A percentile compares a stretch with the other conserved stretches of the same genome.
phyloP scores from a whole-genome alignment of 2,888 invertebrate species.

The Rhingia campestris region DNA sequence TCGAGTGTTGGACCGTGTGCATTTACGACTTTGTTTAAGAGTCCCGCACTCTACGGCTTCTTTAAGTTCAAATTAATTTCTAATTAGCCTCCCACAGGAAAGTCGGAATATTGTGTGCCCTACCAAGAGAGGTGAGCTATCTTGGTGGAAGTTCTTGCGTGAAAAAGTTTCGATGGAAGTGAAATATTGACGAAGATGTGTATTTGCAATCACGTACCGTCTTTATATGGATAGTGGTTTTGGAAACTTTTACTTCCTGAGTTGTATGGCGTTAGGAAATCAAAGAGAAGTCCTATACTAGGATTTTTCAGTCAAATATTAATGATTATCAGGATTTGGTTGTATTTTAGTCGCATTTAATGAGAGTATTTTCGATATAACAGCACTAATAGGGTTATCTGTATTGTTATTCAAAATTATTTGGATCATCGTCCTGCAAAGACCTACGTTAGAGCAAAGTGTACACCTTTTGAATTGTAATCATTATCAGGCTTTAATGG shows the following conservation, averaged over 20 bases:
- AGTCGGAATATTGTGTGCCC: slow-evolving; percentile 14
- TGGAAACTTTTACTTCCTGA: slow-evolving; percentile 33
- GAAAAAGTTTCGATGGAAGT: slow-evolving; percentile 24
- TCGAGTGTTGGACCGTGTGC: slow-evolving; percentile 27
- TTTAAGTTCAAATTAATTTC: slow-evolving; percentile 62
- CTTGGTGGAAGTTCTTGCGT: slow-evolving; percentile 15
- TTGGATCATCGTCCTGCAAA: no score
- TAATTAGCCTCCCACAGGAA: slow-evolving; percentile 68
- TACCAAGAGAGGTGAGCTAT: neutral
- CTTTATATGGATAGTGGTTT: slow-evolving; percentile 26
- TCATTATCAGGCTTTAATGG: no score
- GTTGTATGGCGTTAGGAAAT: neutral
- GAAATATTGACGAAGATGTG: slow-evolving; percentile 14
- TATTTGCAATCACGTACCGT: slow-evolving; percentile 8
- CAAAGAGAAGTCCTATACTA: no score
- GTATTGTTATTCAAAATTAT: no score
- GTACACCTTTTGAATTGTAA: no score
- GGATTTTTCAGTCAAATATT: no score
- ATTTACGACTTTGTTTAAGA: slow-evolving; percentile 9
- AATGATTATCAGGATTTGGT: no score
- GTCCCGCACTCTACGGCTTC: slow-evolving; percentile 32
- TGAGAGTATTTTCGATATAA: no score
- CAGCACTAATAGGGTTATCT: no score
- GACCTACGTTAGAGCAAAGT: no score
- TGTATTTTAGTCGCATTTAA: no score